Conservation (phyloP, 1,140 invertebrate species). For the Aradophagus sp. region DNA sequence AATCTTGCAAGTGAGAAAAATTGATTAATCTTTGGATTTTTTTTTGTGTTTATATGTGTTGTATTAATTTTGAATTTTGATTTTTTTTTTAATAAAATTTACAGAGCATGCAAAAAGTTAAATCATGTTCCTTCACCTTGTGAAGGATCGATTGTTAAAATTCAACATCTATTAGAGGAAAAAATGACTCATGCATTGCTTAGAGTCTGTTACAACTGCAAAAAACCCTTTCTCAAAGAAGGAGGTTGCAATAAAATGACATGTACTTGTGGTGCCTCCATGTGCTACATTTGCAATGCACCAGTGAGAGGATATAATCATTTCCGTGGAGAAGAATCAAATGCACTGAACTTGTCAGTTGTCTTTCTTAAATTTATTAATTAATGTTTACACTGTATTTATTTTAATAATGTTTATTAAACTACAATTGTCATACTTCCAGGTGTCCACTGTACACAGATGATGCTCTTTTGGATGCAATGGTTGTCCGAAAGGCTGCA, state of each 20-base stretch:
- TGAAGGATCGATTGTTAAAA: slow-evolving; percentile 75
- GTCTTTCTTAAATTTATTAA: not conserved
- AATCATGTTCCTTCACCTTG: slow-evolving; percentile 80
- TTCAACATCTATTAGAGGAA: slow-evolving; percentile 78
- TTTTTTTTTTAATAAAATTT: no score
- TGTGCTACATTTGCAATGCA: slow-evolving; percentile 82
- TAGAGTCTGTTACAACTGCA: slow-evolving; percentile 78
- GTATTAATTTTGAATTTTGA: no score
- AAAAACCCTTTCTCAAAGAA: slow-evolving; percentile 78
- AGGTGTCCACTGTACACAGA: slow-evolving; percentile 49
- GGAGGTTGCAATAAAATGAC: slow-evolving; percentile 84
- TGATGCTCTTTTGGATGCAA: slow-evolving; percentile 65
- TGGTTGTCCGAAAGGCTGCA: slow-evolving; percentile 70
- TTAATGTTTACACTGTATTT: no score
- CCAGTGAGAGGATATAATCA: slow-evolving; percentile 78
- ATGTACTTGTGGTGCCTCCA: slow-evolving; percentile 80
- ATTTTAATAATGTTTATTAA: no score
- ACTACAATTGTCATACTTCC: not conserved
- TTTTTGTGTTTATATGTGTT: no score
- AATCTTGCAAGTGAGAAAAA: slow-evolving; percentile 77
- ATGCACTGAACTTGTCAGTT: slow-evolving; percentile 52
- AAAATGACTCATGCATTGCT: slow-evolving; percentile 81
- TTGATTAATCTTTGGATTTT: no score
- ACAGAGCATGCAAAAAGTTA: slow-evolving; percentile 77
- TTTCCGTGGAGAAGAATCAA: slow-evolving; percentile 75